Percentiles rank a stretch among this genome's conserved stretches.
These are phyloP conservation scores for Acrocephalus arundinaceus DNA, from an alignment of 2,113 vertebrate genomes.

Conservation along the genomic window DNA sequence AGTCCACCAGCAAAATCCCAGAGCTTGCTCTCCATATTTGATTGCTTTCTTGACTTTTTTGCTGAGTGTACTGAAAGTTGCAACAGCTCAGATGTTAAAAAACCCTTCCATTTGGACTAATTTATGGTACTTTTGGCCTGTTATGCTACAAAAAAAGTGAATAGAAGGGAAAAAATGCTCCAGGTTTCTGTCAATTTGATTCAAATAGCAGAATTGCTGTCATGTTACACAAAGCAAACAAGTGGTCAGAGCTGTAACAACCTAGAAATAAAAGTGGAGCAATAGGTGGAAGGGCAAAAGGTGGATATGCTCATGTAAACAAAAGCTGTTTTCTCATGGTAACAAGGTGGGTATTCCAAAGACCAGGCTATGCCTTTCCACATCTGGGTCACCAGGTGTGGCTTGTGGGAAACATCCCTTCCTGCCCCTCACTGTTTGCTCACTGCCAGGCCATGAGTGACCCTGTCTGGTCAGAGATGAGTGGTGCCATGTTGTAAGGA, in stretches of 20 bases:
- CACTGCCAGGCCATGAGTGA: accelerated
- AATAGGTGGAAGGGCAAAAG: neutral
- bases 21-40: neutral
- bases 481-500: accelerated
- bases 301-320: accelerated
- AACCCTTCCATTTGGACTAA: accelerated
- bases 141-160: neutral
- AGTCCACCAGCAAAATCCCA: neutral
- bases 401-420: neutral
- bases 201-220: neutral
- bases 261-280: neutral
- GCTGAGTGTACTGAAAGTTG: neutral
- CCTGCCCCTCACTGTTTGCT: neutral
- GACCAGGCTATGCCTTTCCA: neutral
- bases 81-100: neutral
- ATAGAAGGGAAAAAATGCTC: neutral
- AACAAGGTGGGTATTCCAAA: neutral
- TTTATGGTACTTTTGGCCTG: neutral
- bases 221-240: neutral
- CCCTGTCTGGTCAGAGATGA: neutral
- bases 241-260: neutral
- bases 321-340: neutral
- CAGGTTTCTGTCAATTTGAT: neutral
- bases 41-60: neutral
- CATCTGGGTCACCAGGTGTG: neutral